Base-by-base conservation (phyloP, 2,888 invertebrate genomes). In the Chymomyza amoena region DNA sequence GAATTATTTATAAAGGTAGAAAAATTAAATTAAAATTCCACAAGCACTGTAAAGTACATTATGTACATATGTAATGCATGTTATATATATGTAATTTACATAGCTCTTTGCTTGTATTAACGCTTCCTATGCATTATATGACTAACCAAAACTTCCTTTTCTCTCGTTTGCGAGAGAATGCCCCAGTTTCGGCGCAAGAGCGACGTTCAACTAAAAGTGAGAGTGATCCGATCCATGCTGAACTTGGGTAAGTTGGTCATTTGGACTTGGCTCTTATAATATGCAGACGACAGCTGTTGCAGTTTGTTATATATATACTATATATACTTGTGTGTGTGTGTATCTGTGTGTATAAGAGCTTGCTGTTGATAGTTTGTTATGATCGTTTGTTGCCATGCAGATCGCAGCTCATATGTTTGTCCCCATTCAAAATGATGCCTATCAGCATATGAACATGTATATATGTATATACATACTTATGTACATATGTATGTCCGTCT, bases 1-100 rank as follows among this genome's bases (percentile, higher is more conserved):
- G 79, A 72, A 68, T 80, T 86, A 84, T 84, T 84, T 80, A 86
- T 86, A 75, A 84, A 84, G 82, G 76, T 73, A 73, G 84, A 66
- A 45, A 45, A 74, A 71, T 73, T 72, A 81, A 75, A 86, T 84
- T 84, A 76, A 79, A 77, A 86, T 84, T 84, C 86, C 69, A 64
- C 62, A 20, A 65, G 64, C 76, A 69, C 56, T 74, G 56, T 65
- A 10, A 51, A 32, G 32, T 32, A 2, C 7, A 70, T 60, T 62
- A 13, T 13, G 39, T 45, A 13, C 32, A 32, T 7, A 32, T 32
- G 32, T 7, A 32, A 32, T 32, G 4, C 1, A 32, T 32, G 4
- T 7, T 32, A 32, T 32, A 9, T 32, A 32, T 32, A 2, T 32
- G 32, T 32, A 32, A 32, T 7, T 1, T 32, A 32, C 7, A 32